Evolutionary conservation across 2,113 vertebrate genomes (phyloP).

Genomic region (Psilopsiagon aurifrons): DNA sequence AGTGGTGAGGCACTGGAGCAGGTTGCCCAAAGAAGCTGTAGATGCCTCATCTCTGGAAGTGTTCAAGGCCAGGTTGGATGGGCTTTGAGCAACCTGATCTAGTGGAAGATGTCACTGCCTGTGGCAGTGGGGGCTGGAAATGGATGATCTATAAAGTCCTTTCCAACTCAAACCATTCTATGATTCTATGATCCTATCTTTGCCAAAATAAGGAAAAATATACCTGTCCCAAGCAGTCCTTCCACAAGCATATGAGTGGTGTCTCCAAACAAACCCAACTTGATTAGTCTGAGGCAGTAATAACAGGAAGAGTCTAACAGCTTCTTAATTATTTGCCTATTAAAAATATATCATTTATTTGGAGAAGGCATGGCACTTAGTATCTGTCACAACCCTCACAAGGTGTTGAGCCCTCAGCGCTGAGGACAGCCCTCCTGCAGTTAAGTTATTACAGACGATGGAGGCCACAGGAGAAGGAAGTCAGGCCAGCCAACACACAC

Average conservation of each 20-base stretch:
- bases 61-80: neutral
- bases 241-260: accelerated
- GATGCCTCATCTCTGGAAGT: neutral
- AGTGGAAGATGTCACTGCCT: neutral
- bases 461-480: neutral
- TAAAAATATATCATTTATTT: neutral
- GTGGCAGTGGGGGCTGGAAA: neutral
- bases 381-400: neutral
- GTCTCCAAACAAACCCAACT: neutral
- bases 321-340: neutral
- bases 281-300: neutral
- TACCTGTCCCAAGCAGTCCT: neutral
- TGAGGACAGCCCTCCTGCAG: neutral
- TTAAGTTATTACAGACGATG: neutral
- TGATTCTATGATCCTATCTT: neutral
- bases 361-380: neutral
- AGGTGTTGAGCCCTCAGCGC: neutral
- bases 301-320: neutral
- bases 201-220: neutral
- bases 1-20: neutral
- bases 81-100: neutral
- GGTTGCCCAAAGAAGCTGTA: neutral
- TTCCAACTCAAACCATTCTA: neutral
- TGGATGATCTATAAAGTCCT: neutral
- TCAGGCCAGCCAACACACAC: neutral